Evolutionary conservation across 2,888 invertebrate genomes (phyloP).

Genomic region (Lysandra bellargus): DNA sequence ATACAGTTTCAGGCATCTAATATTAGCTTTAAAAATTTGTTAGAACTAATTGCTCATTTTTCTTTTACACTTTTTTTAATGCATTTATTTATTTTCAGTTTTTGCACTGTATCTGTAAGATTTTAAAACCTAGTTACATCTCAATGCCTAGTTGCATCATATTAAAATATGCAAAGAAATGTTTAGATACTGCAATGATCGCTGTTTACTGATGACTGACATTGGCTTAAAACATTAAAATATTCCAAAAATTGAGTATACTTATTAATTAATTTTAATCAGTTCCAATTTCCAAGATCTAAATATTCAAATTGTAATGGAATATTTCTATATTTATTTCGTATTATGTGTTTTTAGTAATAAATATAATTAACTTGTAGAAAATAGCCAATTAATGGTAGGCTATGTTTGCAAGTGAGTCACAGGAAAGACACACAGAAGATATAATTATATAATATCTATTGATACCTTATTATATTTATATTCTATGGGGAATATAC

Average conservation of each 20-base stretch:
- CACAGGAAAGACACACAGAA: not conserved
- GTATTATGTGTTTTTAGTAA: not conserved
- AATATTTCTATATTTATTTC: not conserved
- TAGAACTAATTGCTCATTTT: slow-evolving; percentile 70
- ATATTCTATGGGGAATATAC: not conserved
- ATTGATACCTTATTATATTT: not conserved
- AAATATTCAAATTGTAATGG: not conserved
- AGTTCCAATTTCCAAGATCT: not conserved
- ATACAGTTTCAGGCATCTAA: slow-evolving; percentile 54
- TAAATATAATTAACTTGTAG: not conserved
- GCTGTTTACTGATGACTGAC: slow-evolving; percentile 35
- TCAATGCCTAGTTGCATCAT: not conserved
- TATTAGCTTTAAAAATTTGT: slow-evolving; percentile 71
- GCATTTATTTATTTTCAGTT: slow-evolving; percentile 58
- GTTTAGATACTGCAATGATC: slow-evolving; percentile 36
- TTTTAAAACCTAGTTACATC: not conserved
- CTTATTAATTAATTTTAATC: not conserved
- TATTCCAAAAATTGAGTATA: not conserved
- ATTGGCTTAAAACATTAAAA: not conserved
- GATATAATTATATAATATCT: not conserved
- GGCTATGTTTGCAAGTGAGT: not conserved
- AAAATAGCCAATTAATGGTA: not conserved
- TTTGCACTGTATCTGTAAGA: not conserved
- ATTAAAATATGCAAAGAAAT: slow-evolving; percentile 5
- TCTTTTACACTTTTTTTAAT: slow-evolving; percentile 50